Base-by-base conservation (phyloP, 2,797 vertebrate genomes). In the Tinamus major region DNA sequence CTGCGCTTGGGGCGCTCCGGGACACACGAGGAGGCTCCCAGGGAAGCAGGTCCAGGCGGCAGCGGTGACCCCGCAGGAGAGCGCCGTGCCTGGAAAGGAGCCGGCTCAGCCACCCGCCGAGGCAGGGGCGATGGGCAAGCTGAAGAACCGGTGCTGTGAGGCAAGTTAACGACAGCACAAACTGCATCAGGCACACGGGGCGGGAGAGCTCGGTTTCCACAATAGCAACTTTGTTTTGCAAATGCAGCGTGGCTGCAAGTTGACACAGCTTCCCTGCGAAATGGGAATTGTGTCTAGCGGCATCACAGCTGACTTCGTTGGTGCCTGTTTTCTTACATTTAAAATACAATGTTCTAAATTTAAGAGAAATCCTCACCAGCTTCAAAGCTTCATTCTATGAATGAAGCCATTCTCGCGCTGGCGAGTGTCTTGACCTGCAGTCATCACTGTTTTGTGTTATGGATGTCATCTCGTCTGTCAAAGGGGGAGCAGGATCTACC, bases 181-280 rank as follows among this genome's bases (percentile, higher is more conserved):
- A 80, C 71, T 62, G 41, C 75, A 88, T 19, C 89, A 68, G 78
- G 49, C 70, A 71, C 20, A 2, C 58, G 75, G 92, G 69, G 69
- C 18, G 7, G 37, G 80, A 91, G 90, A 68, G 74, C 75, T 59
- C 84, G 53, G 35, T 24, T 59, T 85, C 59, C 78, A 77, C 88
- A 88, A 81, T 15, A 67, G 89, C 72, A 84, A 90, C 95, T 90
- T 76, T 81, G 83, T 91, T 86, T 76, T 79, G 88, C 88, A 92
- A 88, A 94, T 92, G 71, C 70, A 59, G 77, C 81, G 74, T 64
- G 65, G 75, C 63, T 58, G 59, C 31, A 90, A 94, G 78, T 35
- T 71, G 75, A 78, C 42, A 35, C 33, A 26, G 70, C 70, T 35
- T 58, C 90, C 84, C 81, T 18, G 64, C 1, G 0, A 76, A 55